Conservation (phyloP, 2,888 invertebrate species). For the Romanomermis culicivorax region DNA sequence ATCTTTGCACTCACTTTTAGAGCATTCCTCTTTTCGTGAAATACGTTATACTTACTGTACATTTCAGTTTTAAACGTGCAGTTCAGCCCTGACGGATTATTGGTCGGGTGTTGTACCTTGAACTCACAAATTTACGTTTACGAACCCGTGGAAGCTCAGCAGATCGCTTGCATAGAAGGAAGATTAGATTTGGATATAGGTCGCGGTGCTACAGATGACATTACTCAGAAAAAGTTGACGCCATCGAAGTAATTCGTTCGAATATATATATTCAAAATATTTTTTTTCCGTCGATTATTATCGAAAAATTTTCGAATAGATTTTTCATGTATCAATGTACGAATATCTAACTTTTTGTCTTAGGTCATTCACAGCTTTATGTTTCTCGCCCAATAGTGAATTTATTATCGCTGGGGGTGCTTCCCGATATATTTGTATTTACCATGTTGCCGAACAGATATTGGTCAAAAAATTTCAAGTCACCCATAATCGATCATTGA, state of each 20-base stretch:
- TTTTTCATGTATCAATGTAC: too few relatives aligned
- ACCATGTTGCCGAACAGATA: slow-evolving; percentile 57
- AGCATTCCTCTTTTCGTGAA: too few relatives aligned
- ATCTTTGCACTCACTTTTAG: too few relatives aligned
- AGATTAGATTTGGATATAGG: slow-evolving; percentile 68
- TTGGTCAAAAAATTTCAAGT: slow-evolving; percentile 76
- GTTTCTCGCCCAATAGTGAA: slow-evolving; percentile 79
- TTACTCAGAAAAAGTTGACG: slow-evolving; percentile 61
- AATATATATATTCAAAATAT: not conserved
- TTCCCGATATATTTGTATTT: slow-evolving; percentile 81
- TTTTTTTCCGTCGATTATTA: not conserved
- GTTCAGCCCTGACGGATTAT: slow-evolving; percentile 70
- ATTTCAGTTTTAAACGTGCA: slow-evolving; percentile 49
- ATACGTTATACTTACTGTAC: not conserved
- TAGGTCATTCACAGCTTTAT: slow-evolving; percentile 70
- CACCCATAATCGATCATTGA: slow-evolving; percentile 77
- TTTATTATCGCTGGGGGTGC: slow-evolving; percentile 75
- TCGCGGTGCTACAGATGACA: slow-evolving; percentile 54
- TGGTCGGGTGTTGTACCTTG: slow-evolving; percentile 74
- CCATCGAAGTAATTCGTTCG: slow-evolving; percentile 51
- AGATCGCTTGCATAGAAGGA: slow-evolving; percentile 62
- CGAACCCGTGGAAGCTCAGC: slow-evolving; percentile 39
- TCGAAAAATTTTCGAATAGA: too few relatives aligned
- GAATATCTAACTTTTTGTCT: slow-evolving; percentile 28
- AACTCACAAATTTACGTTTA: slow-evolving; percentile 66